These are phyloP conservation scores for Vidua macroura DNA, from an alignment of 2,113 vertebrate genomes.

Conservation along the genomic window DNA sequence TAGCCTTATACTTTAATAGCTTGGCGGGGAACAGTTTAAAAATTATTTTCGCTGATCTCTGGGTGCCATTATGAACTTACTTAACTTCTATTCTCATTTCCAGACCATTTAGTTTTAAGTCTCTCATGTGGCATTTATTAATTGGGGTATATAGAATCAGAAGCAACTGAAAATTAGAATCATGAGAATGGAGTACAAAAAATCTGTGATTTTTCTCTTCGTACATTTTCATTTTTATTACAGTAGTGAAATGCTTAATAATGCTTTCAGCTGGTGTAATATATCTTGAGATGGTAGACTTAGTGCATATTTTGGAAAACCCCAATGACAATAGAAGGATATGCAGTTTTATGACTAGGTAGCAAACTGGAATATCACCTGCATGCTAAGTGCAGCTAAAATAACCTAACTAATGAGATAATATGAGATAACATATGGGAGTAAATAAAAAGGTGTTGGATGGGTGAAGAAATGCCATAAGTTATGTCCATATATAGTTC, in stretches of 20 bases:
- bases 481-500: conserved; percentile 44
- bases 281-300: conserved; percentile 12
- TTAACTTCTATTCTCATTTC: conserved; percentile 42
- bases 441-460: conserved; percentile 52
- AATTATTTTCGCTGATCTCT: conserved; percentile 46
- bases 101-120: conserved; percentile 51
- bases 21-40: conserved; percentile 8
- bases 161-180: conserved; percentile 48
- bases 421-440: conserved; percentile 39
- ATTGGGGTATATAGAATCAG: conserved; percentile 15
- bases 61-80: conserved; percentile 40
- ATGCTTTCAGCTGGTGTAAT: conserved; percentile 17
- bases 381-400: conserved; percentile 48
- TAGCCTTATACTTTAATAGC: conserved; percentile 9
- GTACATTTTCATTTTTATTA: conserved; percentile 35
- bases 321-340: conserved; percentile 33
- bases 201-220: conserved; percentile 4
- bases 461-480: conserved; percentile 58
- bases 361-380: conserved; percentile 45
- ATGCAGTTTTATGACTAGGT: conserved; percentile 52
- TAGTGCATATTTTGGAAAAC: conserved; percentile 29
- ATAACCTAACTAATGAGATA: conserved; percentile 66
- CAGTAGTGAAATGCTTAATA: conserved; percentile 19
- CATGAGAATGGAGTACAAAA: background rate
- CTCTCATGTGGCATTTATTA: conserved; percentile 31